These are phyloP conservation scores for Theretra japonica DNA, from an alignment of 2,888 invertebrate species.

Conservation along the genomic window DNA sequence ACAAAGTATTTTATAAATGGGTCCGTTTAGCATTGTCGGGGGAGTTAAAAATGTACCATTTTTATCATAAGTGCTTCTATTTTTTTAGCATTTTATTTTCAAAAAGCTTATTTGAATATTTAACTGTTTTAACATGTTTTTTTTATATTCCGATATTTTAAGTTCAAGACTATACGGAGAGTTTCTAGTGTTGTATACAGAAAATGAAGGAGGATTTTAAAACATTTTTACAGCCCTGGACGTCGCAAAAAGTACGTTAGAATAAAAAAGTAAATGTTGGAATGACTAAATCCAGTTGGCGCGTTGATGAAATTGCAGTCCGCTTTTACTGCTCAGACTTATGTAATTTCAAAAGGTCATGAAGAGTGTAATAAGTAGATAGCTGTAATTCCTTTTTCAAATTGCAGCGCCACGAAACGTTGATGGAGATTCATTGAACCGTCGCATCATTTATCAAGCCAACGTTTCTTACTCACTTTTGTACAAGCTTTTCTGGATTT, in stretches of 20 bases:
- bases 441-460: constrained; percentile 77
- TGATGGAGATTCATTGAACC: constrained; percentile 80
- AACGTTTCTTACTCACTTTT: constrained; percentile 70
- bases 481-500: constrained; percentile 64
- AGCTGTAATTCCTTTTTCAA: constrained; percentile 70
- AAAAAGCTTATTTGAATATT: no score
- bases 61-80: neutral
- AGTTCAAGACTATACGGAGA: no score
- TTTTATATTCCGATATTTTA: no score
- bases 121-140: no score
- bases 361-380: constrained; percentile 56
- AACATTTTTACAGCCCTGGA: constrained; percentile 1
- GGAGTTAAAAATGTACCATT: neutral
- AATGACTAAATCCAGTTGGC: constrained; percentile 34
- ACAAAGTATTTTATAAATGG: neutral
- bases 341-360: constrained; percentile 49
- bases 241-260: neutral
- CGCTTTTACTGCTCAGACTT: constrained; percentile 45
- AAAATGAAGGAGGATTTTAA: neutral
- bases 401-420: constrained; percentile 66
- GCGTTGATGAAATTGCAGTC: constrained; percentile 38
- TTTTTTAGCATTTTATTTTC: neutral
- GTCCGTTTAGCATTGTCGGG: neutral
- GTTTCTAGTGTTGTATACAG: neutral
- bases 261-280: neutral